phyloP scores from a whole-genome alignment of 1,140 invertebrate genomes.

The Drosophila pseudoananassae region DNA sequence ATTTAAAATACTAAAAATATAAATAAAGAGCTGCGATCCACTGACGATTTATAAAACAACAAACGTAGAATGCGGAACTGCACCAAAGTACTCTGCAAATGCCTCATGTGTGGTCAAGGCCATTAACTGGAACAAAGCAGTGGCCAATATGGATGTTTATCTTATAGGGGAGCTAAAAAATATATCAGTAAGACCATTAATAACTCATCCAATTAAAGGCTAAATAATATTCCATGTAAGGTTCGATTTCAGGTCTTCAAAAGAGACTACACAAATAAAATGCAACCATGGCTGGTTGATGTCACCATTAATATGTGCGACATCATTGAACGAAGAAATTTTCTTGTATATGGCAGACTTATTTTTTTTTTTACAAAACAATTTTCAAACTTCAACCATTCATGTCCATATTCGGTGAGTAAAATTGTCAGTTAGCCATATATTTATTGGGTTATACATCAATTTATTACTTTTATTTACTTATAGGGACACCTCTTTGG shows the following conservation, averaged over 20 bases:
- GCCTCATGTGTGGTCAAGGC: neutral
- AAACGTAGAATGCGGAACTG: neutral
- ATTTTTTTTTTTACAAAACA: neutral
- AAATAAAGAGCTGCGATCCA: neutral
- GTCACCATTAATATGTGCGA: neutral
- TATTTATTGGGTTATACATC: too few species aligned
- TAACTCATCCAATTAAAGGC: neutral
- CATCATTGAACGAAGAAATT: neutral
- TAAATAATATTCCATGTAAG: neutral
- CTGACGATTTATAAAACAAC: neutral
- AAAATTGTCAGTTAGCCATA: neutral
- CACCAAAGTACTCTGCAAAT: neutral
- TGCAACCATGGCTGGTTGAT: neutral
- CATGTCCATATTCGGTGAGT: neutral
- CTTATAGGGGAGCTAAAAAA: neutral
- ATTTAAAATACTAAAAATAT: neutral
- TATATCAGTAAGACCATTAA: neutral
- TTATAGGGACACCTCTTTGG: neutral
- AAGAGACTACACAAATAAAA: constrained; percentile 1
- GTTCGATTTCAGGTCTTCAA: neutral
- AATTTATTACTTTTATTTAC: too few species aligned
- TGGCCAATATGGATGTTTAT: neutral
- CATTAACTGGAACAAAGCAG: neutral
- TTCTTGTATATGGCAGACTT: neutral
- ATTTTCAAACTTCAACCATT: neutral